phyloP scores from a whole-genome alignment of 2,888 invertebrate genomes.

The Xiphydria camelus region DNA sequence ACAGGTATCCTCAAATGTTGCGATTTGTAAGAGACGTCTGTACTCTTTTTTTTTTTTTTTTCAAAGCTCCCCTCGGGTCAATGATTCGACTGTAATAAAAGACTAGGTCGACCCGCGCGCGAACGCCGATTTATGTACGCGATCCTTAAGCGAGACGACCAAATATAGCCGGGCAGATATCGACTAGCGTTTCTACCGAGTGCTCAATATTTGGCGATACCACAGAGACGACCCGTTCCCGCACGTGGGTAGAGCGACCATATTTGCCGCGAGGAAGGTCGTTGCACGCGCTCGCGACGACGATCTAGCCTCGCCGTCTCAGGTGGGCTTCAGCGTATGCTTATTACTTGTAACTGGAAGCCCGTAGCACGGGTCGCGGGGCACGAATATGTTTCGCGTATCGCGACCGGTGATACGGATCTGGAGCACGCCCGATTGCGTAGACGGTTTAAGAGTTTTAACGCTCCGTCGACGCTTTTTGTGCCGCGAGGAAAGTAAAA shows the following conservation, averaged over 20 bases:
- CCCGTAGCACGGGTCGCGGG: too few relatives aligned
- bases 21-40: too few relatives aligned
- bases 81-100: background rate
- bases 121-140: conserved; percentile 9
- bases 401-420: too few relatives aligned
- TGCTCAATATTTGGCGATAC: conserved; percentile 54
- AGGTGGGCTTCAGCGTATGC: too few relatives aligned
- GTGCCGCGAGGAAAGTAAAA: too few relatives aligned
- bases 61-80: background rate
- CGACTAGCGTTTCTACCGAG: conserved; percentile 28
- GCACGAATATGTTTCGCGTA: too few relatives aligned
- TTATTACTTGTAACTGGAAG: too few relatives aligned
- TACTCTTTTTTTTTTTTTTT: background rate
- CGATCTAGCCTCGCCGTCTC: conserved; percentile 6
- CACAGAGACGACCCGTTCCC: conserved; percentile 22
- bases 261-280: conserved; percentile 25
- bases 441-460: too few relatives aligned
- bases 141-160: conserved; percentile 40
- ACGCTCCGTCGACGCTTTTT: too few relatives aligned
- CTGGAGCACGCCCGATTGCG: too few relatives aligned
- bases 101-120: conserved; percentile 26
- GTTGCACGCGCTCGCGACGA: conserved; percentile 10
- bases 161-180: conserved; percentile 42
- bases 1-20: too few relatives aligned
- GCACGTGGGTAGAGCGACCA: conserved; percentile 48